A percentile compares a stretch with the other conserved stretches of the same genome.
phyloP scores from a whole-genome alignment of 2,888 invertebrate genomes.

The Nebria salina region DNA sequence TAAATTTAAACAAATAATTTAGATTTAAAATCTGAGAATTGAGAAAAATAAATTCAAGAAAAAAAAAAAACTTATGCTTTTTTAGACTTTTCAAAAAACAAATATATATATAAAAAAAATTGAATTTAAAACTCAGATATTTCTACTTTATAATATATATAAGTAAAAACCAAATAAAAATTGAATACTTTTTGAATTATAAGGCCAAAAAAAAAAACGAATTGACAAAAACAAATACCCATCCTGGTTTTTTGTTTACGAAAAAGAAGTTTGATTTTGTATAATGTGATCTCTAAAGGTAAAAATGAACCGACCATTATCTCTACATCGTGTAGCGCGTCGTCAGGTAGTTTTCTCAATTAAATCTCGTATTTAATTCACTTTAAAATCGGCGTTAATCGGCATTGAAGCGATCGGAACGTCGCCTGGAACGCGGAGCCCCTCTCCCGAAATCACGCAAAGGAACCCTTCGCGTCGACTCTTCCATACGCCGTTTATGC shows the following conservation, averaged over 20 bases:
- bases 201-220: constrained; percentile 5
- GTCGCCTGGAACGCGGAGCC: constrained; percentile 49
- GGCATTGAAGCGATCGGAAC: constrained; percentile 49
- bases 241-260: constrained; percentile 24
- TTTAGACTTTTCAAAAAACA: too few species aligned
- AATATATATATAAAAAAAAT: too few species aligned
- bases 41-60: constrained; percentile 21
- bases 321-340: constrained; percentile 31
- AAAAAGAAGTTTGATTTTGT: constrained; percentile 24
- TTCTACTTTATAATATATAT: too few species aligned
- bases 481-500: constrained; percentile 81
- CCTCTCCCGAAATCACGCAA: constrained; percentile 57
- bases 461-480: constrained; percentile 70
- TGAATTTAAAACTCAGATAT: too few species aligned
- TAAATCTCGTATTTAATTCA: constrained; percentile 1
- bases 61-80: not conserved
- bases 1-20: not conserved
- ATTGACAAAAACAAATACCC: constrained; percentile 26
- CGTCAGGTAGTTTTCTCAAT: not conserved
- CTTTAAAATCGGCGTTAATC: constrained; percentile 51
- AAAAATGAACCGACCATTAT: constrained; percentile 44
- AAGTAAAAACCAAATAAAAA: not conserved
- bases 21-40: not conserved
- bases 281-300: constrained; percentile 22
- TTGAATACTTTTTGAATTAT: not conserved